These are phyloP conservation scores for Lamprotornis superbus DNA, from an alignment of 2,113 vertebrate species.

Conservation along the genomic window DNA sequence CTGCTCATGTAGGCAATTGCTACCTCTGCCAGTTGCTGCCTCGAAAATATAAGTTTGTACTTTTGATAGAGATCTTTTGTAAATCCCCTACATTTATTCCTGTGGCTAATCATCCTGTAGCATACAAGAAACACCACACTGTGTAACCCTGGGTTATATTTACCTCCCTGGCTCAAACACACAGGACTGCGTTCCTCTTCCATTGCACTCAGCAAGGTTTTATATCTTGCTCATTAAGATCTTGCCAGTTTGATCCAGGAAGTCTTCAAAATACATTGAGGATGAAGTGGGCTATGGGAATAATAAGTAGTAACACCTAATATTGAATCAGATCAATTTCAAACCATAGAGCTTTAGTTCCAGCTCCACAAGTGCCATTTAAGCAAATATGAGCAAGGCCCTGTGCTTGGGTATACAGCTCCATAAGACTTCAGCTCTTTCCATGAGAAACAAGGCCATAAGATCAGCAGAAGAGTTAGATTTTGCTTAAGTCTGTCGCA, in stretches of 20 bases:
- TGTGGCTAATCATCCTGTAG: not conserved
- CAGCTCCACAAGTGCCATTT: not conserved
- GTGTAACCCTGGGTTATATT: not conserved
- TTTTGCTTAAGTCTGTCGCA: not conserved
- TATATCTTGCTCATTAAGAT: not conserved
- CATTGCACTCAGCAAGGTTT: not conserved
- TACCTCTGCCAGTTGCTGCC: not conserved
- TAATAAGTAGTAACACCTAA: not conserved
- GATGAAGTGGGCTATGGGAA: not conserved
- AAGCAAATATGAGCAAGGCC: not conserved
- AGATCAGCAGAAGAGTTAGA: not conserved
- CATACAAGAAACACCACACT: not conserved
- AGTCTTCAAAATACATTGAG: not conserved
- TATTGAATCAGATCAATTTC: not conserved
- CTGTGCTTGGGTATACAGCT: not conserved
- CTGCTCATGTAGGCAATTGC: accelerated
- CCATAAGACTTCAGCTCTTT: not conserved
- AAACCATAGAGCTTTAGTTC: not conserved
- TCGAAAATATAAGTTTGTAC: not conserved
- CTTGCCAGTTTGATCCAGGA: not conserved
- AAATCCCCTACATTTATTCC: not conserved
- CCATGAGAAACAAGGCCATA: not conserved
- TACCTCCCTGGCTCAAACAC: not conserved
- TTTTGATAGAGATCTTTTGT: not conserved
- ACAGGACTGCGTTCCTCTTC: not conserved